Conservation (phyloP, 2,888 invertebrate species). For the Azorinus chamasolen region DNA sequence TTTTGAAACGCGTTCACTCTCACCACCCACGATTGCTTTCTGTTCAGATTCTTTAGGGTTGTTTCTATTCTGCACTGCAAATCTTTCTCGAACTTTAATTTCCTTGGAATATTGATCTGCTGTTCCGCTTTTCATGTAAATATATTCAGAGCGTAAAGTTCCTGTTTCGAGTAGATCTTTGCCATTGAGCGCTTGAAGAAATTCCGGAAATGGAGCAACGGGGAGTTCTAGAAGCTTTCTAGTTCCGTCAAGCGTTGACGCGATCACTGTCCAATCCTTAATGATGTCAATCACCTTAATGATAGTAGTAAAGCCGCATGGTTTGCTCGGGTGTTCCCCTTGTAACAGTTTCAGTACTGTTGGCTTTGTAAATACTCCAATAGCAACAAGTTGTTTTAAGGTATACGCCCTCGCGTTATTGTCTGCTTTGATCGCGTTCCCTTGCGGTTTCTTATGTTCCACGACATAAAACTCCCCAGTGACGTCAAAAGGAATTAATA, state of each 20-base stretch:
- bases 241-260: slow-evolving; percentile 65
- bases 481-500: slow-evolving; percentile 72
- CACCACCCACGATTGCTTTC: slow-evolving; percentile 9
- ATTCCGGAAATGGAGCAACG: slow-evolving; percentile 70
- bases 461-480: slow-evolving; percentile 72
- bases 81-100: slow-evolving; percentile 72
- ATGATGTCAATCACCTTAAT: slow-evolving; percentile 73
- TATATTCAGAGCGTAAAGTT: slow-evolving; percentile 47
- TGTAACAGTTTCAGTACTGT: slow-evolving; percentile 66
- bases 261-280: slow-evolving; percentile 75
- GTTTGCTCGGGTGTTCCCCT: slow-evolving; percentile 72
- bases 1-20: background rate
- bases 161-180: slow-evolving; percentile 61
- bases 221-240: slow-evolving; percentile 75
- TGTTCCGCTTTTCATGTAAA: slow-evolving; percentile 56
- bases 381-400: slow-evolving; percentile 61
- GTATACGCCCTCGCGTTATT: slow-evolving; percentile 64
- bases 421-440: slow-evolving; percentile 62
- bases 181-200: slow-evolving; percentile 68
- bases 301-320: slow-evolving; percentile 74
- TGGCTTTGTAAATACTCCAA: slow-evolving; percentile 65
- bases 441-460: slow-evolving; percentile 61
- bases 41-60: background rate
- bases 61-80: slow-evolving; percentile 31
- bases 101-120: slow-evolving; percentile 69